phyloP scores from a whole-genome alignment of 2,113 vertebrate genomes.

The human region DNA sequence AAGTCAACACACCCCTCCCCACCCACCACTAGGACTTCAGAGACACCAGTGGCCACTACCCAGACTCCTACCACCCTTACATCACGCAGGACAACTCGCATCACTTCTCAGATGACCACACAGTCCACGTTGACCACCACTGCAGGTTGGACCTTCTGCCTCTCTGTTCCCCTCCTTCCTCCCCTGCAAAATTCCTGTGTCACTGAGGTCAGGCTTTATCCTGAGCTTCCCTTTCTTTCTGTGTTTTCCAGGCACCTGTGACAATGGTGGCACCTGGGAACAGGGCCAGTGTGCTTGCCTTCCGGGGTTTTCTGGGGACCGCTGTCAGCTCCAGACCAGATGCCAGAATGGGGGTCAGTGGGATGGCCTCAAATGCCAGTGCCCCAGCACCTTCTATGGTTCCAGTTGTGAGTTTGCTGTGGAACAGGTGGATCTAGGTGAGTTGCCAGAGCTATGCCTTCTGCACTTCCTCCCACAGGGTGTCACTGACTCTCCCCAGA shows the following conservation, averaged over 20 bases:
- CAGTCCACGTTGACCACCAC: not conserved
- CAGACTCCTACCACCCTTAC: not conserved
- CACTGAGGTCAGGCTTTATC: not conserved
- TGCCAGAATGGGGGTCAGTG: conserved; percentile 53
- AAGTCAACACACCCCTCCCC: not conserved
- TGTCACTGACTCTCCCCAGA: not conserved
- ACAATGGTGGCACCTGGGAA: conserved; percentile 55
- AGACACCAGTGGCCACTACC: not conserved
- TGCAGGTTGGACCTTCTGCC: conserved; percentile 31
- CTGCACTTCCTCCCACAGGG: not conserved
- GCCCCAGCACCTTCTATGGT: conserved; percentile 43
- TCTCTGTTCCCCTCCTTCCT: not conserved
- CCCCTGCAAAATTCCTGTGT: not conserved
- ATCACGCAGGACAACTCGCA: not conserved
- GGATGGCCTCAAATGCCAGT: not conserved
- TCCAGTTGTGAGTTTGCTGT: not conserved
- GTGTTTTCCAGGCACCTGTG: conserved; percentile 26
- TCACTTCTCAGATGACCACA: not conserved
- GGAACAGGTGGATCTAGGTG: conserved; percentile 48
- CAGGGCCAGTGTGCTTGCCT: not conserved
- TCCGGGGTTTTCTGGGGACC: conserved; percentile 21
- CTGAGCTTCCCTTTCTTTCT: not conserved
- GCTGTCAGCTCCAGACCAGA: not conserved
- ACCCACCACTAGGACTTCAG: not conserved
- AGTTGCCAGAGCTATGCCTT: not conserved